A percentile compares a stretch with the other conserved stretches of the same genome.
Conservation (phyloP, 1,140 invertebrate species). For the Panagrolaimus sp. region DNA sequence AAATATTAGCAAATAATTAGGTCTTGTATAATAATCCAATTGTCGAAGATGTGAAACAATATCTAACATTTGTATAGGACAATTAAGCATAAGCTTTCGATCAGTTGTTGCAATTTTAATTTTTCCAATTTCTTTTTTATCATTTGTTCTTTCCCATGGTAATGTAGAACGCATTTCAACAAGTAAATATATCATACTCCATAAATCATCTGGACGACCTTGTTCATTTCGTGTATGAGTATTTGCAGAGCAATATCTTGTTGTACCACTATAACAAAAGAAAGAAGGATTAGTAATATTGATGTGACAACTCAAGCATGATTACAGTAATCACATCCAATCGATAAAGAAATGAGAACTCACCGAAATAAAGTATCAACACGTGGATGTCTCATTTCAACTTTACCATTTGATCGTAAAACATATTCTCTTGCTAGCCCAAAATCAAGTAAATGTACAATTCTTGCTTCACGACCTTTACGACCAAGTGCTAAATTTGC, state of each 20-base stretch:
- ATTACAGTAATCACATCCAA: too few relatives aligned
- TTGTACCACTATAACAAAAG: slow-evolving; percentile 11
- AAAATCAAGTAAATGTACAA: slow-evolving; percentile 96
- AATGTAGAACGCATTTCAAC: background rate
- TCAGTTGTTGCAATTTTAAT: slow-evolving; percentile 4
- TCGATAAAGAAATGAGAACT: too few relatives aligned
- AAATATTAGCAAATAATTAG: slow-evolving; percentile 29
- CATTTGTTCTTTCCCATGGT: background rate
- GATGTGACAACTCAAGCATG: too few relatives aligned
- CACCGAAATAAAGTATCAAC: slow-evolving; percentile 68
- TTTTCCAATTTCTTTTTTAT: slow-evolving; percentile 19
- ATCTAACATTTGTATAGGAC: slow-evolving; percentile 12
- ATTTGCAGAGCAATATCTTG: slow-evolving; percentile 14
- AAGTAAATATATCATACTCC: slow-evolving; percentile 9
- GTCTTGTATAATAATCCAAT: slow-evolving; percentile 26
- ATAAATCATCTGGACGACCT: slow-evolving; percentile 19
- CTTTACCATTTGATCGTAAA: slow-evolving; percentile 64
- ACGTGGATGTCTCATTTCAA: slow-evolving; percentile 84
- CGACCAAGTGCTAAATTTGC: background rate
- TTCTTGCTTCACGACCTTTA: slow-evolving; percentile 21
- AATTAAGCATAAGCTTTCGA: slow-evolving; percentile 12
- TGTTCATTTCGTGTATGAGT: slow-evolving; percentile 16
- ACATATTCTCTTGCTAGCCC: slow-evolving; percentile 86
- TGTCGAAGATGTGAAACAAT: slow-evolving; percentile 8
- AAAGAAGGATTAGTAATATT: too few relatives aligned